These are phyloP conservation scores for Acanthoscelides obtectus DNA, from an alignment of 2,888 invertebrate genomes.

Conservation along the genomic window DNA sequence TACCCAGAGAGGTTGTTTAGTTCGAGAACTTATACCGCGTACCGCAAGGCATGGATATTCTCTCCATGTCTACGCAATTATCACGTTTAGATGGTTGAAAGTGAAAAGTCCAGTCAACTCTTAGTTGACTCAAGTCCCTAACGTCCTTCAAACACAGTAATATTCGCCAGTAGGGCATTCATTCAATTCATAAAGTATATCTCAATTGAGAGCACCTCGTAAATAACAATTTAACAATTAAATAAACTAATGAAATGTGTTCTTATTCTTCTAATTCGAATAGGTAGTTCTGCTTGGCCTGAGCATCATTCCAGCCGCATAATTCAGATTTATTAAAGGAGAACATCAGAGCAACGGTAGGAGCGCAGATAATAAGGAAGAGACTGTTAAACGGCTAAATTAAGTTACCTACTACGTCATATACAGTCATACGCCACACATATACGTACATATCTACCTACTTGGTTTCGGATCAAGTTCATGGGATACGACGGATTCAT, in stretches of 20 bases:
- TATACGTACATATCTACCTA: not conserved
- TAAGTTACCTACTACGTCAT: constrained; percentile 13
- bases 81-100: too few species aligned
- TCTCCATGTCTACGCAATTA: too few species aligned
- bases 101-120: too few species aligned
- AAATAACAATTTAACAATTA: not conserved
- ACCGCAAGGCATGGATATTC: too few species aligned
- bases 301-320: constrained; percentile 13
- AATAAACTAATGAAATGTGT: not conserved
- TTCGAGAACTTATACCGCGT: too few species aligned
- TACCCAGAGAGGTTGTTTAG: too few species aligned
- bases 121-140: not conserved
- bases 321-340: constrained; percentile 22
- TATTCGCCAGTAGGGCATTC: not conserved
- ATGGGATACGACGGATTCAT: not conserved
- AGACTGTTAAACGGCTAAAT: constrained; percentile 22
- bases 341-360: not conserved
- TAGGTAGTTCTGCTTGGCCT: not conserved
- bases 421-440: not conserved
- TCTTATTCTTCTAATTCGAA: not conserved
- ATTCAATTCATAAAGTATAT: not conserved
- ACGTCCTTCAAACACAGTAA: not conserved
- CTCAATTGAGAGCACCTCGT: not conserved
- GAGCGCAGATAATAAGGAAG: constrained; percentile 22
- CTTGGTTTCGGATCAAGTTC: not conserved